Percentiles rank a stretch among this genome's conserved stretches.
Evolutionary conservation across 2,113 vertebrate genomes (phyloP).

Genomic region (Lepus timidus): DNA sequence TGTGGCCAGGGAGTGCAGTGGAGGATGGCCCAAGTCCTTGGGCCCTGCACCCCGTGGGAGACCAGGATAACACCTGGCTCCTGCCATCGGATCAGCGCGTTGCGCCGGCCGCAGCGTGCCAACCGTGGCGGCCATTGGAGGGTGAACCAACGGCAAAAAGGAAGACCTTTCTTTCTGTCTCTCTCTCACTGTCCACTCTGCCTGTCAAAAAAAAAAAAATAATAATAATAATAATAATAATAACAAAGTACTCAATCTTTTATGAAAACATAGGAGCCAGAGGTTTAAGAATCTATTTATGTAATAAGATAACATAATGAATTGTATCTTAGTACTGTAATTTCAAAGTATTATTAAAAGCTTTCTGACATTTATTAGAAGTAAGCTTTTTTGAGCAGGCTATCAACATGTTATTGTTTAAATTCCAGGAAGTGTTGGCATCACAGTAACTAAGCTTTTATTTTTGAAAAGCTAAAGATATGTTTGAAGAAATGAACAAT

Average conservation of each 20-base stretch:
- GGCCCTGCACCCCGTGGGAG: too few species aligned
- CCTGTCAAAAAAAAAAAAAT: too few species aligned
- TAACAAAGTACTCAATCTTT: not conserved
- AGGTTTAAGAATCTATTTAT: not conserved
- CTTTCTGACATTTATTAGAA: conserved; percentile 45
- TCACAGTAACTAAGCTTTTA: not conserved
- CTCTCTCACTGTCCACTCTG: too few species aligned
- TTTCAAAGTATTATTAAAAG: conserved; percentile 6
- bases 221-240: too few species aligned
- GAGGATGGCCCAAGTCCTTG: too few species aligned
- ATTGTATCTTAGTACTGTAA: not conserved
- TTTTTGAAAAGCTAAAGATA: conserved; percentile 55
- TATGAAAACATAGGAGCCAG: not conserved
- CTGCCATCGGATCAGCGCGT: too few species aligned
- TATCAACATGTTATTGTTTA: not conserved
- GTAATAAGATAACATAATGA: not conserved
- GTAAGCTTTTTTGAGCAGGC: not conserved
- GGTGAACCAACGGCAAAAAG: too few species aligned
- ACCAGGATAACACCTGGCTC: too few species aligned
- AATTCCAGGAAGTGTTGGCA: not conserved
- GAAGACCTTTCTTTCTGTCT: too few species aligned
- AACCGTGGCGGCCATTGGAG: too few species aligned
- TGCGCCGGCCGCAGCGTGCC: too few species aligned
- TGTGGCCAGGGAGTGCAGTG: too few species aligned
- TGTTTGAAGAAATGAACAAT: not conserved